Base-by-base conservation (phyloP, 2,113 vertebrate genomes). In the Toxostoma redivivum region DNA sequence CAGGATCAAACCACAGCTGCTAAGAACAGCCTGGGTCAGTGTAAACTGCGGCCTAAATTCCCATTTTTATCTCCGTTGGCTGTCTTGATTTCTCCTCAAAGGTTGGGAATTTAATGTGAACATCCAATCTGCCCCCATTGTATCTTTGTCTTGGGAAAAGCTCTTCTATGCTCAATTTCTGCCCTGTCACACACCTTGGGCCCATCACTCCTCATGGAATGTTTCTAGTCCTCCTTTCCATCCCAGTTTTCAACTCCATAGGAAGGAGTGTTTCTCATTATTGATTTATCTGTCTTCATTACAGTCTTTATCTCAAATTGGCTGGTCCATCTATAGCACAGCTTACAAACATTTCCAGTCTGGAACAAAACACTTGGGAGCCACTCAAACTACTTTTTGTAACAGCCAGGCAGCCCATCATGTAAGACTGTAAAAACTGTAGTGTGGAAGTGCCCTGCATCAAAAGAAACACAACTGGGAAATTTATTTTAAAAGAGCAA, bases 1-100 rank as follows among this genome's bases (percentile, higher is more conserved):
- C 82, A 90, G 88, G 90, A 95, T 92, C 94, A 93, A 91, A 61
- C 67, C 3, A 1, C 81, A 82, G 96, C 82, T 82, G 66, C 88
- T 88, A 65, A 90, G 79, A 82, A 89, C 85, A 90, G 90, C 78
- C 42, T 44, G 66, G 88, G 70, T 71, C 90, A 92, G n/a, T 38
- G 57, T 31, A 44, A 88, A 84, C 50, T 56, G 71, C 0, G 0
- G 71, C 92, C 93, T 76, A 44, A 81, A 71, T 78, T 70, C 19
- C 82, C 47, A 11, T 57, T 92, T 93, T 61, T 67, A 48, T 51
- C 70, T 65, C 1, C 0, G 28, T 2, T 35, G 10, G 50, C 24
- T 50, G 42, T 33, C 71, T 71, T 79, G 28, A 65, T 44, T 93
- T 76, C 61, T 87, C 57, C 45, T 62, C 6, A 0, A 15, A 10